These are phyloP conservation scores for Acrobasis repandana DNA, from an alignment of 2,888 invertebrate genomes.

Conservation along the genomic window DNA sequence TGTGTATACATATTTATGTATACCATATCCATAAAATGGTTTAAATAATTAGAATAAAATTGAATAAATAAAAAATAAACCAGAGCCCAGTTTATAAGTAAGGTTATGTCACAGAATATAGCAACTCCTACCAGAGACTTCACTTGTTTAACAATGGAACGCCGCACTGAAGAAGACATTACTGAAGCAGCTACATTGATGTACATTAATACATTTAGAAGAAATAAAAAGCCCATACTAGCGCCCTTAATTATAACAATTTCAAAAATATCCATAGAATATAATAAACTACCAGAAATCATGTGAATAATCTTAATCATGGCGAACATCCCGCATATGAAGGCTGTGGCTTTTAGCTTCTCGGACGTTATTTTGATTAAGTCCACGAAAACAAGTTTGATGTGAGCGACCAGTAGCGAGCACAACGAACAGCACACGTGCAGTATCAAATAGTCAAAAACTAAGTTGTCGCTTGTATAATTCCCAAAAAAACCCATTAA, in stretches of 20 bases:
- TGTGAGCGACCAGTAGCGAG: neutral
- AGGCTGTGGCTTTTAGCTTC: neutral
- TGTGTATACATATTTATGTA: neutral
- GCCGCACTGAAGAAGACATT: neutral
- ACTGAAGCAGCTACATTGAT: slow-evolving; percentile 4
- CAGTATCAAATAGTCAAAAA: slow-evolving; percentile 4
- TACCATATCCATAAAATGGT: neutral
- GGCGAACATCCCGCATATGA: neutral
- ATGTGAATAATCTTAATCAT: neutral
- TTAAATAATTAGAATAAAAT: no score
- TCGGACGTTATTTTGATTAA: neutral
- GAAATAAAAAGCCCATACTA: neutral
- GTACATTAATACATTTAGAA: slow-evolving; percentile 1
- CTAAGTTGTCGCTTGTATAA: neutral
- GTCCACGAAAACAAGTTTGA: no score
- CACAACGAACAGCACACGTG: slow-evolving; percentile 4
- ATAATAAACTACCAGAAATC: neutral
- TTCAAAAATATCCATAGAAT: neutral
- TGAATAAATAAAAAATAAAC: no score
- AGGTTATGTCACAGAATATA: slow-evolving; percentile 1
- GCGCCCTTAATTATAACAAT: neutral
- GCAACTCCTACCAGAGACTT: slow-evolving; percentile 1
- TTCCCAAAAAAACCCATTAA: no score
- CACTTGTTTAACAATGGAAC: neutral
- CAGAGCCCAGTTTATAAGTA: slow-evolving; percentile 10